Evolutionary conservation across 1,140 invertebrate species (phyloP), one percentile per base, ranked within the genome.

Genomic region (Paraescarpia echinospica): DNA sequence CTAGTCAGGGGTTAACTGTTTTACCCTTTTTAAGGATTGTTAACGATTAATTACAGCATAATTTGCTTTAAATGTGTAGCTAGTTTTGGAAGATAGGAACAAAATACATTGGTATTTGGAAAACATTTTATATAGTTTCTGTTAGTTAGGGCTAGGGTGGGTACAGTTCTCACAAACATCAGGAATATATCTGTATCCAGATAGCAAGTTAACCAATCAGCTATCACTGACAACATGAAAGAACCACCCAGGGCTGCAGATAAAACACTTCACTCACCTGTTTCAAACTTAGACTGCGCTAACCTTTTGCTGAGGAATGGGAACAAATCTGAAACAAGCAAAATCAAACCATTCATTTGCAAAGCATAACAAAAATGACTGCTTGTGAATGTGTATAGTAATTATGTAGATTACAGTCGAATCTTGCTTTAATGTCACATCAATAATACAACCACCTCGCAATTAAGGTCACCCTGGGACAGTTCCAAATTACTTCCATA

Each of bases 281-380:
- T 90, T 34, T 90, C 90, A 90, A 89, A 33, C 48, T 92, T 93
- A 22, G 95, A 95, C 93, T 95, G 95, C 91, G 94, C 95, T 89
- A 96, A 94, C 93, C 95, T 94, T 93, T 95, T 94, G 93, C 95
- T 95, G 89, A 98, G 96, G 96, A 97, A 98, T 41, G 98, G 98
- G 95, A 98, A 98, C 92, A 98, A 96, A 95, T 97, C 97, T 96
- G 94, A n/a, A 95, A 95, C 93, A 93, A 92, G 94, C 1, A 31
- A 90, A 90, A 90, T 27, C 34, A 90, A 90, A 90, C 34, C 4
- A 77, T 77, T 77, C 14, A 77, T 77, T 77, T 77, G 9, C 59
- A 77, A 77, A 14, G 27, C 59, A 27, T 77, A 77, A 77, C 59
- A 77, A 14, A 18, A 18, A 31, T 2, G 22, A 22, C 22, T 77